These are phyloP conservation scores for Petrocephalus sullivani DNA, from an alignment of 2,797 vertebrate species.

Conservation along the genomic window DNA sequence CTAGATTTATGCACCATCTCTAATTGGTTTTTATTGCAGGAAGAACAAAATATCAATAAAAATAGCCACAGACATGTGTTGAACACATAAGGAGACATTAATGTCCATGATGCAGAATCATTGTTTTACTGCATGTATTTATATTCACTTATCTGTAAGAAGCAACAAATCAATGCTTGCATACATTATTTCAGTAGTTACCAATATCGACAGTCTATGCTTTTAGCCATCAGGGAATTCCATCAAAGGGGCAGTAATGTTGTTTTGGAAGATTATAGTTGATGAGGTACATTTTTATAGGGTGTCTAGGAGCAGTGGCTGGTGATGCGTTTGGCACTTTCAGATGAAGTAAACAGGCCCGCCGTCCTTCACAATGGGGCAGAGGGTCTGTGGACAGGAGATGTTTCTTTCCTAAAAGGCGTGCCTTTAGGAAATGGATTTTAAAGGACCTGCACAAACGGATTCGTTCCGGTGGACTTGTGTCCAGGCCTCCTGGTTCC, in stretches of 20 bases:
- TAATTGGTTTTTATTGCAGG: slow-evolving; percentile 47
- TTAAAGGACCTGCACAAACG: slow-evolving; percentile 48
- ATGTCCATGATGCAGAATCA: not conserved
- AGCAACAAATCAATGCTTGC: not conserved
- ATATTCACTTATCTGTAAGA: not conserved
- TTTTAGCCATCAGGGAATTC: not conserved
- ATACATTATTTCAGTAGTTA: not conserved
- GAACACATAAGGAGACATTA: slow-evolving; percentile 31
- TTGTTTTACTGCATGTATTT: not conserved
- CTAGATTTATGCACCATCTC: slow-evolving; percentile 42
- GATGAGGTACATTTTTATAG: not conserved
- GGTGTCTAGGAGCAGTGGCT: not conserved
- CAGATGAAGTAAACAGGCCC: slow-evolving; percentile 25
- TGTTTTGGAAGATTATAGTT: not conserved
- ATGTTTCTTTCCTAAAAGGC: slow-evolving; percentile 43
- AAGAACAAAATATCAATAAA: slow-evolving; percentile 33
- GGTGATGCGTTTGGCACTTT: not conserved
- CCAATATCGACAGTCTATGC: not conserved
- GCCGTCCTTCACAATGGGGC: slow-evolving; percentile 27
- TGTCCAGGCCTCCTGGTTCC: slow-evolving; percentile 33
- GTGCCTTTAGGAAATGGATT: slow-evolving; percentile 51
- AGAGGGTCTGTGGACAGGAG: slow-evolving; percentile 30
- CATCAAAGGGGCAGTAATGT: not conserved
- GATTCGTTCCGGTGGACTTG: slow-evolving; percentile 54
- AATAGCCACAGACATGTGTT: slow-evolving; percentile 37